Evolutionary conservation across 2,797 vertebrate genomes (phyloP).

Genomic region (Onychomys torridus): DNA sequence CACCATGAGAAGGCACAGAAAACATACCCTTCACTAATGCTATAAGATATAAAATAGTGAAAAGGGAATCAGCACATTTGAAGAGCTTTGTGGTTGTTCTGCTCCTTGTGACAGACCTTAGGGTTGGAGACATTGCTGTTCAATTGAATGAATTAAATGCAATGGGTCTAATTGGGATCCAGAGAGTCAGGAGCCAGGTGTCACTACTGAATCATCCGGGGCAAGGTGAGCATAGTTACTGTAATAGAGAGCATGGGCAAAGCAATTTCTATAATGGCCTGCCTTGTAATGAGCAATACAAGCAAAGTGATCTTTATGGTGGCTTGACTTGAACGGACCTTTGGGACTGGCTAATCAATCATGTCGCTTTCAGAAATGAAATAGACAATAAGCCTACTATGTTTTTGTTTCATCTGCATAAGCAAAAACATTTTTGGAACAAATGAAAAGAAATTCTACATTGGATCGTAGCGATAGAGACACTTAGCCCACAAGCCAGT

Average conservation of each 20-base stretch:
- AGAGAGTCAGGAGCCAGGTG: background rate
- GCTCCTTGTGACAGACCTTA: background rate
- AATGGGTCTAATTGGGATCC: background rate
- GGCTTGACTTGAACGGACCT: background rate
- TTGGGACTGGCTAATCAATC: background rate
- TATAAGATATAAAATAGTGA: background rate
- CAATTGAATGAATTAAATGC: background rate
- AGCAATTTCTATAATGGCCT: background rate
- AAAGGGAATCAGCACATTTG: background rate
- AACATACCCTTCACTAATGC: background rate
- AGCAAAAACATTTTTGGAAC: background rate
- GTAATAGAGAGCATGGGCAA: background rate
- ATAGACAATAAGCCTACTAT: background rate
- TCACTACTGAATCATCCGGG: background rate
- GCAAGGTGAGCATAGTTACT: background rate
- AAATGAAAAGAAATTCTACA: background rate
- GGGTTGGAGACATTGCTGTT: background rate
- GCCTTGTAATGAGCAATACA: background rate
- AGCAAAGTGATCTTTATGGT: background rate
- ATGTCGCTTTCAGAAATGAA: background rate
- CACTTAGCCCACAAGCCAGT: background rate
- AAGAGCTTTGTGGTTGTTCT: background rate
- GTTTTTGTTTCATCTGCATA: background rate
- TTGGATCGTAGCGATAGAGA: background rate
- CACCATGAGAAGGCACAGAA: background rate